Conservation (phyloP, 2,113 vertebrate species). For the Cebus imitator region DNA sequence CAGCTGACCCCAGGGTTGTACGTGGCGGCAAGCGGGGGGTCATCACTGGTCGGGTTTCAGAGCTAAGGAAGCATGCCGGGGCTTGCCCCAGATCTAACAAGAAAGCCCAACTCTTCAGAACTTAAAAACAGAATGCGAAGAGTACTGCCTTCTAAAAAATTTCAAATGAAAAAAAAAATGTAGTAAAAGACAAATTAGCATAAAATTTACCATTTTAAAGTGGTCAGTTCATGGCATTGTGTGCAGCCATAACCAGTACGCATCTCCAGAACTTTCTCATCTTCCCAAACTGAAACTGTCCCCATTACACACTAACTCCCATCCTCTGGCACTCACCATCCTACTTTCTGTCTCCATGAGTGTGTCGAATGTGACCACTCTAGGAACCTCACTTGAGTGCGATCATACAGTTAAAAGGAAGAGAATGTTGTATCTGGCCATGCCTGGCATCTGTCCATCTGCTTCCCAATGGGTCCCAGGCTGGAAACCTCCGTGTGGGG, state of each 20-base stretch:
- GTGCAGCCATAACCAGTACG: rapidly evolving
- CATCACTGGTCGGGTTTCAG: rapidly evolving
- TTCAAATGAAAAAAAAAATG: background rate
- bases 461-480: too few species aligned
- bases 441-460: background rate
- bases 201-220: background rate
- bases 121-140: background rate
- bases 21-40: rapidly evolving
- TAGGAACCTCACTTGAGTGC: background rate
- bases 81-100: rapidly evolving
- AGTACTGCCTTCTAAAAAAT: background rate
- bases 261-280: background rate
- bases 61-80: background rate
- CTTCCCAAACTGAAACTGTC: background rate
- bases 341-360: background rate
- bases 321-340: background rate
- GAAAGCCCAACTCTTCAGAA: background rate
- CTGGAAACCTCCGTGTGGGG: background rate
- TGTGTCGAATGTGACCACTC: background rate
- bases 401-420: too few species aligned
- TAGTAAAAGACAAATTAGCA: background rate
- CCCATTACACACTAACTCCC: background rate
- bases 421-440: too few species aligned
- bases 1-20: background rate
- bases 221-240: rapidly evolving